These are phyloP conservation scores for Parnassius apollo DNA, from an alignment of 2,888 invertebrate genomes.

Conservation along the genomic window DNA sequence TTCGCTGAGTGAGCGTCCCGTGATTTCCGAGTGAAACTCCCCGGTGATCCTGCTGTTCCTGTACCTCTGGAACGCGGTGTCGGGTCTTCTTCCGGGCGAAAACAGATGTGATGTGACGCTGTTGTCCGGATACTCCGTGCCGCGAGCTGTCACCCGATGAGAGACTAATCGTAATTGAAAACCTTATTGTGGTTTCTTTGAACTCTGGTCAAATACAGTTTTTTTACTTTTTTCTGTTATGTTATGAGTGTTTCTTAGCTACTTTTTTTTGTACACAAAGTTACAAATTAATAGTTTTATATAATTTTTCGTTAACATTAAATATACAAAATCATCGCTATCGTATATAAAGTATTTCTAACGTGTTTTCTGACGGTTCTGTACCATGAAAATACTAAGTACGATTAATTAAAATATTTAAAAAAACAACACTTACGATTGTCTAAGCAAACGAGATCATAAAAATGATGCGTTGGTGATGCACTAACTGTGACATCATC, in stretches of 20 bases:
- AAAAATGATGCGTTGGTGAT: conserved; percentile 92
- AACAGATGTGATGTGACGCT: conserved; percentile 92
- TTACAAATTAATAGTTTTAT: too few species aligned
- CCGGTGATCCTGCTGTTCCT: conserved; percentile 92
- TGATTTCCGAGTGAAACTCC: conserved; percentile 94
- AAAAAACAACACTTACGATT: conserved; percentile 86
- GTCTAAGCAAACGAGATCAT: conserved; percentile 93
- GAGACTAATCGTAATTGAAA: conserved; percentile 66
- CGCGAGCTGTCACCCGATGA: conserved; percentile 87
- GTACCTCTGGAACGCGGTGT: conserved; percentile 94
- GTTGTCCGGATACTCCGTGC: conserved; percentile 94
- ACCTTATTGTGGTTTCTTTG: conserved; percentile 34
- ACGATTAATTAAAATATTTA: neutral
- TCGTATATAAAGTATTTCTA: too few species aligned
- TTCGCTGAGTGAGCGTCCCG: conserved; percentile 92
- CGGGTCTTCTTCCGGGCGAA: conserved; percentile 89
- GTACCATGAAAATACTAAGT: too few species aligned
- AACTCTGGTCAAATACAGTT: neutral
- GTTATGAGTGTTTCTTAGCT: too few species aligned
- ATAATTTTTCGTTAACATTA: too few species aligned
- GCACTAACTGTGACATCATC: conserved; percentile 93
- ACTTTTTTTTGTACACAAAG: too few species aligned
- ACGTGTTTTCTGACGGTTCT: too few species aligned
- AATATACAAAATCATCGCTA: too few species aligned
- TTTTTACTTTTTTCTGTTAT: neutral